These are phyloP conservation scores for Danio tinwini DNA, from an alignment of 2,797 vertebrate genomes.

Conservation along the genomic window DNA sequence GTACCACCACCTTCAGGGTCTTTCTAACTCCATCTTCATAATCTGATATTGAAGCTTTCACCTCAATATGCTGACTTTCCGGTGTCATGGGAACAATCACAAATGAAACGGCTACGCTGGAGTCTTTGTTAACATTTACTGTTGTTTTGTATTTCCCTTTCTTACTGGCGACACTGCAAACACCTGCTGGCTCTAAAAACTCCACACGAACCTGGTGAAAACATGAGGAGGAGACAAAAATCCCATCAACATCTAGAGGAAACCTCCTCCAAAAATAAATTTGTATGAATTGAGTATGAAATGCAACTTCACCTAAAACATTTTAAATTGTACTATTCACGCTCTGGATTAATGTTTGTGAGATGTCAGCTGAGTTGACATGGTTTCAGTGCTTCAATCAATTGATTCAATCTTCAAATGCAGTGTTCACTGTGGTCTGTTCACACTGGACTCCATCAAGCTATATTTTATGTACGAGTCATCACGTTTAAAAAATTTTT, in stretches of 20 bases:
- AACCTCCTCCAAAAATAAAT: too few relatives aligned
- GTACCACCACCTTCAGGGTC: conserved; percentile 81
- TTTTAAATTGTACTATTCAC: too few relatives aligned
- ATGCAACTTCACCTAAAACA: too few relatives aligned
- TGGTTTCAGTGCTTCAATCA: too few relatives aligned
- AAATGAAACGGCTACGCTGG: conserved; percentile 70
- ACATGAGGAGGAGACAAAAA: not conserved
- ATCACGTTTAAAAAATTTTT: too few relatives aligned
- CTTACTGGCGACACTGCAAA: conserved; percentile 79
- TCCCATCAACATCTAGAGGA: not conserved
- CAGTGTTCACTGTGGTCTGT: too few relatives aligned
- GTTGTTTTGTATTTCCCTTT: conserved; percentile 64
- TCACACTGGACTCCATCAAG: too few relatives aligned
- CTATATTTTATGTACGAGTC: too few relatives aligned
- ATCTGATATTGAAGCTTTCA: conserved; percentile 69
- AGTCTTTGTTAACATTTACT: conserved; percentile 51
- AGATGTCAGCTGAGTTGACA: too few relatives aligned
- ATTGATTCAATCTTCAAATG: too few relatives aligned
- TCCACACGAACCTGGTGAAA: conserved; percentile 74
- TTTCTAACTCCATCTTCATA: conserved; percentile 75
- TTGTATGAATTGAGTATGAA: too few relatives aligned
- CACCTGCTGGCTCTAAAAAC: conserved; percentile 70
- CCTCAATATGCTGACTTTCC: conserved; percentile 73
- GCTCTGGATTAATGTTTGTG: too few relatives aligned
- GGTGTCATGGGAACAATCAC: conserved; percentile 75